Percentiles rank a stretch among this genome's conserved stretches.
Conservation (phyloP, 2,888 invertebrate genomes). For the Agrochola macilenta region DNA sequence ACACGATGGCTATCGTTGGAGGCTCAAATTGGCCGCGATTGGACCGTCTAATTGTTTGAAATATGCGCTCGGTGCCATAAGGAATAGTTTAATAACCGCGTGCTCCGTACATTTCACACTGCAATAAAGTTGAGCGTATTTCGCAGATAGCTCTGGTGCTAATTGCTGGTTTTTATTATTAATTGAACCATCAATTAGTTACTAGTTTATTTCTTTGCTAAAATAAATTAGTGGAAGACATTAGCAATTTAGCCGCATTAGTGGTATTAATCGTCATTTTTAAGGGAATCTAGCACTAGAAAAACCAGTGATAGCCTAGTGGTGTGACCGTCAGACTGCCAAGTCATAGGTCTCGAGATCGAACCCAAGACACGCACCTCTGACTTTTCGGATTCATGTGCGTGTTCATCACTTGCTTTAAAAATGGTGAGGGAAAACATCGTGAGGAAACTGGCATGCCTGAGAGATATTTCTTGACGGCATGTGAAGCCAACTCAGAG, state of each 20-base stretch:
- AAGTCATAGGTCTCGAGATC: too few species aligned
- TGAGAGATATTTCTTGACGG: too few species aligned
- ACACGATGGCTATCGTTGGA: slow-evolving; percentile 70
- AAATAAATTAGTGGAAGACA: slow-evolving; percentile 14
- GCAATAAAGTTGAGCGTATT: slow-evolving; percentile 59
- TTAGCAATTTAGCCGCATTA: neutral
- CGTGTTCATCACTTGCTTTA: too few species aligned
- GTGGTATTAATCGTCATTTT: neutral
- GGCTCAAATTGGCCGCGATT: slow-evolving; percentile 84
- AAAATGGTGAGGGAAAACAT: too few species aligned
- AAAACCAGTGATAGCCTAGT: too few species aligned
- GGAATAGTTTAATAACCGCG: slow-evolving; percentile 78
- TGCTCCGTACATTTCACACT: slow-evolving; percentile 49
- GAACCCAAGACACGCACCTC: too few species aligned
- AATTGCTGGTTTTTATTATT: slow-evolving; percentile 51
- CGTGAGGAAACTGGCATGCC: too few species aligned
- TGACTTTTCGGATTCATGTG: too few species aligned
- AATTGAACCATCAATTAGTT: slow-evolving; percentile 38
- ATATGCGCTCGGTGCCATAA: slow-evolving; percentile 79
- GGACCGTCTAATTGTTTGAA: slow-evolving; percentile 86
- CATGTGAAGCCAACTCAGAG: too few species aligned
- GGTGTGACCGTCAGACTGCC: too few species aligned
- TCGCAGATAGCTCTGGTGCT: slow-evolving; percentile 31
- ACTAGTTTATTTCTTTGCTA: slow-evolving; percentile 34
- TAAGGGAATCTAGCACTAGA: neutral